Conservation (phyloP, 2,888 invertebrate genomes). For the Pseudococcus longispinus region DNA sequence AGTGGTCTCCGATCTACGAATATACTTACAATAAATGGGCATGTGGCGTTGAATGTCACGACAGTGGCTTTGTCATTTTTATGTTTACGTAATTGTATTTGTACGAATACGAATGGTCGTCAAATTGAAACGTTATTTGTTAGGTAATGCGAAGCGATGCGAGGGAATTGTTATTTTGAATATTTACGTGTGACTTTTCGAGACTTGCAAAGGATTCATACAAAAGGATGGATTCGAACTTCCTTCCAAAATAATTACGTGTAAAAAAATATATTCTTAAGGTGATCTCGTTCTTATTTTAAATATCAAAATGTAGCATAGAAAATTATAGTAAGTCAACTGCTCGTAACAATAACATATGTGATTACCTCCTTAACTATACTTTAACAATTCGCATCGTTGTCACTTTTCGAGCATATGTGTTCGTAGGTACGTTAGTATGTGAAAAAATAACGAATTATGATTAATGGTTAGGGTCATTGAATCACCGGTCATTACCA, state of each 20-base stretch:
- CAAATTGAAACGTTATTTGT: not conserved
- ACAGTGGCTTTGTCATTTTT: slow-evolving; percentile 34
- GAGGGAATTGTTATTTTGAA: not conserved
- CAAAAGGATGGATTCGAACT: too few species aligned
- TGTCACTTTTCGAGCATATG: not conserved
- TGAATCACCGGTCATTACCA: slow-evolving; percentile 28
- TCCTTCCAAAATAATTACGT: too few species aligned
- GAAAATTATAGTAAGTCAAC: slow-evolving; percentile 3
- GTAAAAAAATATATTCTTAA: too few species aligned
- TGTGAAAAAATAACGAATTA: slow-evolving; percentile 38
- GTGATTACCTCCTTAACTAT: not conserved
- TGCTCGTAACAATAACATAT: slow-evolving; percentile 12
- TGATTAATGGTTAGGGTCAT: slow-evolving; percentile 35
- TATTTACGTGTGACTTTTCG: not conserved
- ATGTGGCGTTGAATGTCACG: slow-evolving; percentile 26
- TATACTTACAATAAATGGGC: not conserved
- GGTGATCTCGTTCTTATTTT: not conserved
- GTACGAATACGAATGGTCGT: not conserved
- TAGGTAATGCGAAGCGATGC: not conserved
- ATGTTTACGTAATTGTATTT: slow-evolving; percentile 10
- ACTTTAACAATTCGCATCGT: slow-evolving; percentile 14
- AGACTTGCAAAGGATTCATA: too few species aligned
- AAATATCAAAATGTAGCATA: not conserved
- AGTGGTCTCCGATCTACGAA: not conserved
- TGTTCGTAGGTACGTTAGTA: not conserved